These are phyloP conservation scores for Oryzias dopingdopingensis DNA, from an alignment of 2,797 vertebrate species.

Conservation along the genomic window DNA sequence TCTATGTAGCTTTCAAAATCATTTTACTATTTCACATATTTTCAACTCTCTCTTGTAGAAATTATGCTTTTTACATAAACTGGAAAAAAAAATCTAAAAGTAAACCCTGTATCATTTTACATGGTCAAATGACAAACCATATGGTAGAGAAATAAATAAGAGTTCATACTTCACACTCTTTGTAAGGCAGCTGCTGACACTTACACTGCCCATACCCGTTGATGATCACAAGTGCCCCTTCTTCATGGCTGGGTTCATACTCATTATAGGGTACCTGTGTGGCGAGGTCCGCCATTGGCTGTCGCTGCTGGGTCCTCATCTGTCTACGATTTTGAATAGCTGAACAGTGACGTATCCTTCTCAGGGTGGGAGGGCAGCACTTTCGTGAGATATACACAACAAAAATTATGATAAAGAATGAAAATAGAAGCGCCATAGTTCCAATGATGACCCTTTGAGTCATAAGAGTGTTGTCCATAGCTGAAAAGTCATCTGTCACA, in stretches of 20 bases:
- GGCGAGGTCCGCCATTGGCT: slow-evolving; percentile 96
- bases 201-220: slow-evolving; percentile 99
- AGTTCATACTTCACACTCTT: slow-evolving; percentile 99
- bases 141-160: slow-evolving; percentile 80
- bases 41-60: slow-evolving; percentile 75
- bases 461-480: slow-evolving; percentile 94
- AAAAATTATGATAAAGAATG: slow-evolving; percentile 99
- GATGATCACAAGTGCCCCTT: slow-evolving; percentile 97
- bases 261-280: slow-evolving; percentile 98
- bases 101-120: slow-evolving; percentile 84
- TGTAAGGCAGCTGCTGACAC: slow-evolving; percentile 99
- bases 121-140: slow-evolving; percentile 81
- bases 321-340: slow-evolving; percentile 97
- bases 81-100: slow-evolving; percentile 72
- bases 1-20: slow-evolving; percentile 62
- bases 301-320: slow-evolving; percentile 97
- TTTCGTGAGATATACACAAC: slow-evolving; percentile 98
- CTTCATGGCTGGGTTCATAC: slow-evolving; percentile 95
- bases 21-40: slow-evolving; percentile 55
- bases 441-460: slow-evolving; percentile 98
- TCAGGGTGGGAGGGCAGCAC: slow-evolving; percentile 96
- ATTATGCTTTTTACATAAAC: slow-evolving; percentile 75
- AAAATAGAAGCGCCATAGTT: slow-evolving; percentile 99
- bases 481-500: slow-evolving; percentile 86
- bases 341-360: slow-evolving; percentile 96